Percentiles rank a stretch among this genome's conserved stretches.
phyloP scores from a whole-genome alignment of 1,140 invertebrate species.

The Paracyclopina nana region DNA sequence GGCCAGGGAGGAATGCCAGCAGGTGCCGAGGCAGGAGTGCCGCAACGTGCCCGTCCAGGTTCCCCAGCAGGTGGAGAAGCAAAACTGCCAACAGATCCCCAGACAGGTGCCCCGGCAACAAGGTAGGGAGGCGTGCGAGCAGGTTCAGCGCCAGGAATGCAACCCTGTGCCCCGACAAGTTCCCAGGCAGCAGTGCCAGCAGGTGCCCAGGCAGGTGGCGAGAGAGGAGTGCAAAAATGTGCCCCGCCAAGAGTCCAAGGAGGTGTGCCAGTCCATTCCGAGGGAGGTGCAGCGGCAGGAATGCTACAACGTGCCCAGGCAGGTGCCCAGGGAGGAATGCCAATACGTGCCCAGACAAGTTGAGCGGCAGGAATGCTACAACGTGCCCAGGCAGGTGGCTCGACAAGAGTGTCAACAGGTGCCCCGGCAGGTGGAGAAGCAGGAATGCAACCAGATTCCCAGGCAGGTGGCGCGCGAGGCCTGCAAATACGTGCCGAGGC shows the following conservation, averaged over 20 bases:
- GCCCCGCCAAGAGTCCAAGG: constrained; percentile 3
- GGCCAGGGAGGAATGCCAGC: background rate
- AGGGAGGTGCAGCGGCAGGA: constrained; percentile 7
- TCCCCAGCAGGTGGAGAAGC: constrained; percentile 1
- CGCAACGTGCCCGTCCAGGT: constrained; percentile 2
- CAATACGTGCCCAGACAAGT: constrained; percentile 9
- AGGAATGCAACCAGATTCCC: constrained; percentile 9
- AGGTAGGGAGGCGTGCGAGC: constrained; percentile 1
- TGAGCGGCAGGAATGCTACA: constrained; percentile 6
- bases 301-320: constrained; percentile 11
- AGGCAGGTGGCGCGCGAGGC: constrained; percentile 4
- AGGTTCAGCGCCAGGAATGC: background rate
- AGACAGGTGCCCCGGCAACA: constrained; percentile 7
- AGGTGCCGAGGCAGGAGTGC: constrained; percentile 14
- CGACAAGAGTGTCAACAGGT: constrained; percentile 3
- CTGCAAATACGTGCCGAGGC: constrained; percentile 6
- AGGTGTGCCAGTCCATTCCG: constrained; percentile 8
- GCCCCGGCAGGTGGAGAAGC: background rate
- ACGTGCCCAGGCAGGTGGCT: constrained; percentile 7
- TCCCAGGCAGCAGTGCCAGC: constrained; percentile 3
- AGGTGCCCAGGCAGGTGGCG: constrained; percentile 5
- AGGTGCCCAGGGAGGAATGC: constrained; percentile 14
- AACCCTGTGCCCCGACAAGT: background rate
- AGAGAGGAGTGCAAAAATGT: constrained; percentile 9
- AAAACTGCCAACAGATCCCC: constrained; percentile 5